These are phyloP conservation scores for Oasisia sp. DNA, from an alignment of 2,888 invertebrate genomes.

Conservation along the genomic window DNA sequence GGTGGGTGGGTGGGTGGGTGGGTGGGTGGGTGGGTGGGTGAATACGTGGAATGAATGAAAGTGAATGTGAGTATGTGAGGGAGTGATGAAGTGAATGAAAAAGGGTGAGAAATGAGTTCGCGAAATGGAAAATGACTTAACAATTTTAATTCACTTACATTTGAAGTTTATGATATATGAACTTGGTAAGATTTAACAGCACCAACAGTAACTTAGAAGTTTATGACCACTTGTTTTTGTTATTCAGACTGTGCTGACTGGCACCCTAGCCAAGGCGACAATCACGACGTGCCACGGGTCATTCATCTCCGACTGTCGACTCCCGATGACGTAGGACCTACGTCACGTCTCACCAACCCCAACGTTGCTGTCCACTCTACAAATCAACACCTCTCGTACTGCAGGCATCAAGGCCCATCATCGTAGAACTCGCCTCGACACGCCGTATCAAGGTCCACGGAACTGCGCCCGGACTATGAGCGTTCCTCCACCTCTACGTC, in stretches of 20 bases:
- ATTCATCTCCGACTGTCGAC: too few relatives aligned
- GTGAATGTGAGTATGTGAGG: neutral
- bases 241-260: neutral
- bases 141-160: neutral
- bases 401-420: neutral
- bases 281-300: neutral
- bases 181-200: neutral
- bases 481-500: neutral
- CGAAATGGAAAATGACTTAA: too few relatives aligned
- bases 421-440: neutral
- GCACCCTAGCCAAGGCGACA: neutral
- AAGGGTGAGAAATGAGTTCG: too few relatives aligned
- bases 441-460: neutral
- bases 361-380: neutral
- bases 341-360: neutral
- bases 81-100: neutral
- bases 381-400: neutral
- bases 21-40: too few relatives aligned
- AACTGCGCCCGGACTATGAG: neutral
- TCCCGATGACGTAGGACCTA: too few relatives aligned
- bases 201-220: neutral
- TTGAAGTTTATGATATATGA: neutral
- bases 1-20: neutral
- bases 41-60: too few relatives aligned
- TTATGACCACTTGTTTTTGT: neutral